Base-by-base conservation (phyloP, 2,888 invertebrate genomes). In the Caenorhabditis imperialis region DNA sequence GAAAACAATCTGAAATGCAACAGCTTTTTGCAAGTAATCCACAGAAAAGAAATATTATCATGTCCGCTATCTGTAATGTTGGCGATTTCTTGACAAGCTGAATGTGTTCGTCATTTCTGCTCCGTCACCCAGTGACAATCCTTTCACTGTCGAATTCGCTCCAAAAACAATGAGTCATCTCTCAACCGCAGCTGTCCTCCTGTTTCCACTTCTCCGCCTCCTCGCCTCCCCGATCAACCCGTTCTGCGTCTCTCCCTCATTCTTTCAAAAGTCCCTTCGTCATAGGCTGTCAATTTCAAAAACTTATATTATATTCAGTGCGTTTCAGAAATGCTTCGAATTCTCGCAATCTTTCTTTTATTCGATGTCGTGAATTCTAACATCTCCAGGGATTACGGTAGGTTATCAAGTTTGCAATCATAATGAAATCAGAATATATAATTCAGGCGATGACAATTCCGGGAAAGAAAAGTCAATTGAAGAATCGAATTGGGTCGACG, bases 401-500 rank as follows among this genome's bases (percentile, higher is more conserved):
- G 3, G 53, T 45, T n/a, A 48, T 4, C 8, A 44, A 2, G 1
- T 42, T 6, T 7, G 10, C 30, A 30, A 7, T 30, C 30, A n/a
- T n/a, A n/a, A n/a, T n/a, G n/a, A n/a, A n/a, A n/a, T n/a, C n/a
- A n/a, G n/a, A n/a, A n/a, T n/a, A n/a, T n/a, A n/a, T n/a, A 40
- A 47, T 63, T 48, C 27, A 54, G 54, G 40, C n/a, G n/a, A n/a
- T 22, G 40, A 25, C 7, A 55, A 65, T 40, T 42, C 38, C 3
- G 14, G 35, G 33, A 30, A 30, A 30, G 51, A 61, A 27, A 37
- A 38, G 16, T 62, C 74, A 12, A 61, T 69, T 27, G 72, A 72
- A 50, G 69, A 57, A 48, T 60, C 77, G 10, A 47, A 75, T 42
- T 81, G 81, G 81, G 53, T 58, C 20, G 81, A 81, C 44, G 81